Conservation (phyloP, 30 jellyfish, hydroid and myxozoan species). For the Rhopilema esculentum region DNA sequence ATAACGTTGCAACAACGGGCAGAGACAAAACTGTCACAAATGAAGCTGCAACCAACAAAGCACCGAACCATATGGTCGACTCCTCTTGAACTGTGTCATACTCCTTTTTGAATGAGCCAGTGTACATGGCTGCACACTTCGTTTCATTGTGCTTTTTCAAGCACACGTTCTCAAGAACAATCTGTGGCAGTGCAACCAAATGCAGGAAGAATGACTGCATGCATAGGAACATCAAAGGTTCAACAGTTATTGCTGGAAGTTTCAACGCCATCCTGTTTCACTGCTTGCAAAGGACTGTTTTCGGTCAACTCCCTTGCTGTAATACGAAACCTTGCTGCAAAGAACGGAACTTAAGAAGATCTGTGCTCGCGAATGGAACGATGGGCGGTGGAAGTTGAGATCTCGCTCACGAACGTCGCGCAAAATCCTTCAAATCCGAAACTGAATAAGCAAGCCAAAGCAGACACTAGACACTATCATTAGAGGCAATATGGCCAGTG, state of each 20-base stretch:
- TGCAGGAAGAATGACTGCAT: constrained; percentile 21
- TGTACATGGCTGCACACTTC: constrained; percentile 20
- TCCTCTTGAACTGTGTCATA: constrained; percentile 25
- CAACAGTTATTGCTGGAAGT: neutral
- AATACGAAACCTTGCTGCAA: no score
- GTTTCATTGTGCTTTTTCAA: constrained; percentile 22
- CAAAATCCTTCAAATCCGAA: no score
- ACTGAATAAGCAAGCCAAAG: no score
- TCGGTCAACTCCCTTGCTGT: no score
- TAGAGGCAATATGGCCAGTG: no score
- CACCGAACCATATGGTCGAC: constrained; percentile 35
- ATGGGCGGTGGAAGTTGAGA: no score
- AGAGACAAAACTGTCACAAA: constrained; percentile 2
- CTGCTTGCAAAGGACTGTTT: no score
- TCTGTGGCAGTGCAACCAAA: constrained; percentile 49
- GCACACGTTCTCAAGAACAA: constrained; percentile 42
- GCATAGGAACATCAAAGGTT: constrained; percentile 32
- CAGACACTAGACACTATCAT: no score
- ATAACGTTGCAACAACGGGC: constrained; percentile 27
- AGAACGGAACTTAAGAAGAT: no score
- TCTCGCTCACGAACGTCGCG: no score
- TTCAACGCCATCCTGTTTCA: neutral
- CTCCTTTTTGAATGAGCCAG: constrained; percentile 39
- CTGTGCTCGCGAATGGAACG: no score
- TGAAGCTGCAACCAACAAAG: constrained; percentile 3